Conservation (phyloP, 1,140 invertebrate genomes). For the Cyclina sinensis region DNA sequence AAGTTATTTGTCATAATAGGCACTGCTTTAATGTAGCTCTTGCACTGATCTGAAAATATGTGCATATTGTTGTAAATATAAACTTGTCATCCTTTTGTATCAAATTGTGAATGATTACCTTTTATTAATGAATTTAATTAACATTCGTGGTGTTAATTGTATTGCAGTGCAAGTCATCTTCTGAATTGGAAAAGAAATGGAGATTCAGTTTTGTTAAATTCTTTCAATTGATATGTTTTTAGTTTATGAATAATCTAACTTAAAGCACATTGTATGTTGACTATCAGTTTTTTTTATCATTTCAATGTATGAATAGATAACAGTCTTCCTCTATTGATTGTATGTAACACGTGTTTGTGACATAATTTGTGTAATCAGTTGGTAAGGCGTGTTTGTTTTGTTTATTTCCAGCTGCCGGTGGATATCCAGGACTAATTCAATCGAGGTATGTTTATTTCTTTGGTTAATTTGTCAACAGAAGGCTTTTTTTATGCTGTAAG, state of each 20-base stretch:
- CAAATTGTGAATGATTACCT: background rate
- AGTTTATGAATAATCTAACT: background rate
- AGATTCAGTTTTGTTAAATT: background rate
- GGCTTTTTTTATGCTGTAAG: too few species aligned
- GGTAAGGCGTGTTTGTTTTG: slow-evolving; percentile 25
- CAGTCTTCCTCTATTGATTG: background rate
- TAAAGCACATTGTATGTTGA: background rate
- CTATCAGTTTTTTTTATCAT: slow-evolving; percentile 26
- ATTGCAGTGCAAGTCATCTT: slow-evolving; percentile 45
- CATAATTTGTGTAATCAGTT: background rate
- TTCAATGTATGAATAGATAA: slow-evolving; percentile 13
- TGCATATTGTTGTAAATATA: slow-evolving; percentile 44
- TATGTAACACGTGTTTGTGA: slow-evolving; percentile 25
- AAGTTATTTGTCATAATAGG: too few species aligned
- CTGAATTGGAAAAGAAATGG: slow-evolving; percentile 6
- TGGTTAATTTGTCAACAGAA: too few species aligned
- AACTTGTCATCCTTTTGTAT: background rate
- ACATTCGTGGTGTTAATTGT: slow-evolving; percentile 10
- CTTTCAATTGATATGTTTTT: background rate
- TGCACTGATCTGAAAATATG: slow-evolving; percentile 61
- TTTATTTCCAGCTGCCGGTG: slow-evolving; percentile 54
- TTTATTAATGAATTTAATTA: background rate
- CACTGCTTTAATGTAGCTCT: slow-evolving; percentile 36
- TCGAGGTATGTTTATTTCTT: slow-evolving; percentile 28
- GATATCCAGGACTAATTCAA: slow-evolving; percentile 64